Percentiles rank a stretch among this genome's conserved stretches.
Evolutionary conservation across 2,113 vertebrate species (phyloP).

Genomic region (Actenoides lindsayi): DNA sequence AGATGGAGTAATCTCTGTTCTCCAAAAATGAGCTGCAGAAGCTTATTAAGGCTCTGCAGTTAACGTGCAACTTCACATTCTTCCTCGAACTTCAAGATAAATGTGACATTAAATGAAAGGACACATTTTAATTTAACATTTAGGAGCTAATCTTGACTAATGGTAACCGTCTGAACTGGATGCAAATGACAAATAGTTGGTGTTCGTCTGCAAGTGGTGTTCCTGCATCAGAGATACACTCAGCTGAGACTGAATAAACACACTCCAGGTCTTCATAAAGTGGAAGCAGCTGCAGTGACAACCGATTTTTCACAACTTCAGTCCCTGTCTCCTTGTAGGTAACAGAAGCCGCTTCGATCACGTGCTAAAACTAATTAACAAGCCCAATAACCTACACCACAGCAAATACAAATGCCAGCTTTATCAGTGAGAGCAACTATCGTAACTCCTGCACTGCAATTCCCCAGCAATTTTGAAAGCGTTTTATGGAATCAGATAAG

Average conservation of each 20-base stretch:
- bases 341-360: constrained; percentile 8
- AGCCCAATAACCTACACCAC: neutral
- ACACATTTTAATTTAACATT: constrained; percentile 65
- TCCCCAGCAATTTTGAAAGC: neutral
- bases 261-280: constrained; percentile 32
- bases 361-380: constrained; percentile 49
- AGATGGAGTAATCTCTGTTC: constrained; percentile 24
- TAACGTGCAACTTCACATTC: neutral
- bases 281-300: constrained; percentile 57
- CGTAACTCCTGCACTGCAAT: neutral
- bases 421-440: neutral
- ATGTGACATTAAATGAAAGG: constrained; percentile 64
- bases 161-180: constrained; percentile 59
- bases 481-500: neutral
- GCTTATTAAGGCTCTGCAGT: neutral
- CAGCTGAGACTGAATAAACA: neutral
- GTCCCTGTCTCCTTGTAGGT: neutral
- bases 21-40: neutral
- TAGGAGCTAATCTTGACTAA: constrained; percentile 42
- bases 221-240: constrained; percentile 8
- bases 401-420: constrained; percentile 14
- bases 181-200: constrained; percentile 60
- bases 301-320: constrained; percentile 46
- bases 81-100: constrained; percentile 7
- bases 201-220: constrained; percentile 23